phyloP scores from a whole-genome alignment of 2,888 invertebrate genomes.

The Drosophila colorata region DNA sequence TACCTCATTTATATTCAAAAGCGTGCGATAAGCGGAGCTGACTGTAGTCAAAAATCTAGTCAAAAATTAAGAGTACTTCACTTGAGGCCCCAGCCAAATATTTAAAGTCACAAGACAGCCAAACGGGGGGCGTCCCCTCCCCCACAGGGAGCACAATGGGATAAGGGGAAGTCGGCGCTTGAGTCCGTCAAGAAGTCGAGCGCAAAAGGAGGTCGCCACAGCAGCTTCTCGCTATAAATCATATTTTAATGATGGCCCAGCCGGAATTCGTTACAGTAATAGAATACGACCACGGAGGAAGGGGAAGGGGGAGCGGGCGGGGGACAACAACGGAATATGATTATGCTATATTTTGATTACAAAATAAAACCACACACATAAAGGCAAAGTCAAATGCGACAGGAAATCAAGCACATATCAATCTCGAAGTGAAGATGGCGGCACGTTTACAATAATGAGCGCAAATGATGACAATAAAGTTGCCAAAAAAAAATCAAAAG shows the following conservation, averaged over 20 bases:
- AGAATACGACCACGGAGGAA: slow-evolving; percentile 52
- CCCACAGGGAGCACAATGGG: slow-evolving; percentile 28
- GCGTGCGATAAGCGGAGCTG: slow-evolving; percentile 7
- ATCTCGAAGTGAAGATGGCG: slow-evolving; percentile 36
- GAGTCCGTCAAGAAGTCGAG: slow-evolving; percentile 54
- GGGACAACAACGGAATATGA: slow-evolving; percentile 45
- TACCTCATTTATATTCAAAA: slow-evolving; percentile 48
- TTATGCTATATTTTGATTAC: slow-evolving; percentile 55
- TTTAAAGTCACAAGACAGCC: slow-evolving; percentile 60
- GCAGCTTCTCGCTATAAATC: slow-evolving; percentile 66
- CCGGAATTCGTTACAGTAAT: slow-evolving; percentile 62
- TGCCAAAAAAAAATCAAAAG: slow-evolving; percentile 18
- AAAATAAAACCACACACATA: slow-evolving; percentile 14
- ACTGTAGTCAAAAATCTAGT: slow-evolving; percentile 14
- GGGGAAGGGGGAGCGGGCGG: no score
- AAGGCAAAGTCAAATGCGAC: slow-evolving; percentile 17
- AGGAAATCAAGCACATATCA: slow-evolving; percentile 67
- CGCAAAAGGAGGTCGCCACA: slow-evolving; percentile 36
- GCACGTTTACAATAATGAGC: slow-evolving; percentile 41
- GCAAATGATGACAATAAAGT: slow-evolving; percentile 40
- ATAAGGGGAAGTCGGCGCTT: slow-evolving; percentile 29
- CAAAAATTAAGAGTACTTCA: slow-evolving; percentile 41
- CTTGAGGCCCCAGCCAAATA: slow-evolving; percentile 36
- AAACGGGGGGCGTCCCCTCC: background rate
- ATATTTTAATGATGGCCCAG: slow-evolving; percentile 79